phyloP scores from a whole-genome alignment of 1,140 invertebrate genomes.

The Steinernema feltiae region DNA sequence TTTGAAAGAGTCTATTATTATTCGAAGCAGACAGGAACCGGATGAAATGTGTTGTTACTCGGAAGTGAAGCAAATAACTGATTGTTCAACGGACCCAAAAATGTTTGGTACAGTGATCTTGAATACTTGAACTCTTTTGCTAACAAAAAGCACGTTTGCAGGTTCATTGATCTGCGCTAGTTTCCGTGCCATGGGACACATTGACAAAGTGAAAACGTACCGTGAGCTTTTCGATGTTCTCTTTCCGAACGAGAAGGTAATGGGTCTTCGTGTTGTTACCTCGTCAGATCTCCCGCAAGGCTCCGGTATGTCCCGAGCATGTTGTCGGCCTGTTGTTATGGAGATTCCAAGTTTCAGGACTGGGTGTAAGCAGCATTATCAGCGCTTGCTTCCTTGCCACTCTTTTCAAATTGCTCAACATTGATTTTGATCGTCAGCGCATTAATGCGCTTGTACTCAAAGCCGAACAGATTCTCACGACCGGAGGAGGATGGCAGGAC shows the following conservation, averaged over 20 bases:
- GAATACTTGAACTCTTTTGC: background rate
- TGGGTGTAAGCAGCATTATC: slow-evolving; percentile 45
- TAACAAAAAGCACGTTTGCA: background rate
- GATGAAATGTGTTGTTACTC: too few species aligned
- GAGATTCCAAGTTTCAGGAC: slow-evolving; percentile 27
- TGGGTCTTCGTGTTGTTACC: background rate
- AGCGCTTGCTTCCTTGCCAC: slow-evolving; percentile 27
- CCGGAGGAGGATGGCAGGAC: slow-evolving; percentile 50
- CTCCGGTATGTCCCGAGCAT: slow-evolving; percentile 26
- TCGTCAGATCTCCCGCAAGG: slow-evolving; percentile 40
- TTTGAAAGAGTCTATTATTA: too few species aligned
- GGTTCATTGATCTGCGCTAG: slow-evolving; percentile 35
- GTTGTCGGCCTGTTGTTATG: slow-evolving; percentile 1
- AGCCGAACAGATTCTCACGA: slow-evolving; percentile 47
- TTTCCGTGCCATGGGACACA: slow-evolving; percentile 19
- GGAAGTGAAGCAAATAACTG: too few species aligned
- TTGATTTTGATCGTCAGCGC: slow-evolving; percentile 17
- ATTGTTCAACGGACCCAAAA: background rate
- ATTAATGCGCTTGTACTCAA: slow-evolving; percentile 32
- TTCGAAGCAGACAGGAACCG: too few species aligned
- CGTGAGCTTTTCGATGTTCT: background rate
- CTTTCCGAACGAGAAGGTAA: background rate
- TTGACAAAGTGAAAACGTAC: background rate
- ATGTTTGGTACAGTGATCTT: background rate
- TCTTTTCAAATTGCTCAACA: slow-evolving; percentile 29